Evolutionary conservation across 1,140 invertebrate genomes (phyloP).

Genomic region (Pseudoatta argentina): DNA sequence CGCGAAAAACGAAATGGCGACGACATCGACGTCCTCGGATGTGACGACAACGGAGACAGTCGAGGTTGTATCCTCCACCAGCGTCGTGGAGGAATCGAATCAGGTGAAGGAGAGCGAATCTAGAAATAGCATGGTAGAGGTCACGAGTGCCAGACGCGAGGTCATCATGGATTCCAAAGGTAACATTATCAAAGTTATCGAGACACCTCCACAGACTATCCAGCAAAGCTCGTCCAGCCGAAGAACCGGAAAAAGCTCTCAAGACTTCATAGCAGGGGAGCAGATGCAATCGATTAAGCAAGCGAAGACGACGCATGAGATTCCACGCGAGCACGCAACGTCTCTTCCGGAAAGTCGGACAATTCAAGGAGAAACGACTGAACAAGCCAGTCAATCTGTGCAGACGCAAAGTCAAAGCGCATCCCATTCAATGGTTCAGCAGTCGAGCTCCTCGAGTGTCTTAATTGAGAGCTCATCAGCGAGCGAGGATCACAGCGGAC

Average conservation of each 20-base stretch:
- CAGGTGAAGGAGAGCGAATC: conserved; percentile 76
- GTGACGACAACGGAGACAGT: conserved; percentile 64
- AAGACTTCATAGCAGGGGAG: conserved; percentile 76
- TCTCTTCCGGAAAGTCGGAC: not conserved
- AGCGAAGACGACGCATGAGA: conserved; percentile 35
- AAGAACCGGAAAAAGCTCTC: conserved; percentile 65
- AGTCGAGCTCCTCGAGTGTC: conserved; percentile 58
- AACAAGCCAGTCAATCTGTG: not conserved
- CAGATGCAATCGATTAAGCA: conserved; percentile 70
- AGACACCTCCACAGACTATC: conserved; percentile 68
- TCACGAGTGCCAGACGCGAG: conserved; percentile 79
- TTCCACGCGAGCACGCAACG: conserved; percentile 2
- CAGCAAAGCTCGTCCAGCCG: conserved; percentile 59
- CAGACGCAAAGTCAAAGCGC: conserved; percentile 58
- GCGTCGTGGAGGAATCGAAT: conserved; percentile 79
- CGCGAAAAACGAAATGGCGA: conserved; percentile 66
- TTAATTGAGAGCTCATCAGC: conserved; percentile 43
- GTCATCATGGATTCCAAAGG: conserved; percentile 82
- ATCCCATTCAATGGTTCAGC: conserved; percentile 44
- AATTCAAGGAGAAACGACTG: conserved; percentile 9
- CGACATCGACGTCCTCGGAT: conserved; percentile 63
- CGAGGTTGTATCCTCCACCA: conserved; percentile 78
- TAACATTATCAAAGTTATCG: conserved; percentile 80
- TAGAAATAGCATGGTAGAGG: conserved; percentile 77
- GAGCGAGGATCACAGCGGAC: conserved; percentile 3